These are phyloP conservation scores for Gila orcuttii DNA, from an alignment of 2,113 vertebrate genomes.

Conservation along the genomic window DNA sequence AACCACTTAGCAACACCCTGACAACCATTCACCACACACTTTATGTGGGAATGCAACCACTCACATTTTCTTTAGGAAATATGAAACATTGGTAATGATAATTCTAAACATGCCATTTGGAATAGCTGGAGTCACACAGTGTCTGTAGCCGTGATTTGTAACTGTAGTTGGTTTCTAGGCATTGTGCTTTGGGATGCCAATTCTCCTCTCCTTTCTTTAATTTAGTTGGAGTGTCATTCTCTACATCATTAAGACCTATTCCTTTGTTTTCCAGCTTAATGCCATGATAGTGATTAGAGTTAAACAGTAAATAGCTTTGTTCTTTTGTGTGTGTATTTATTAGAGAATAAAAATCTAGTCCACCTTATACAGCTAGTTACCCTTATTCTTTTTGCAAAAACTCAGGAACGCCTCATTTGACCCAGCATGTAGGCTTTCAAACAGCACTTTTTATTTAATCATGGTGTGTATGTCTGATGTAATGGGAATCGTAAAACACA, in stretches of 20 bases:
- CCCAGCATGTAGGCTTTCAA: neutral
- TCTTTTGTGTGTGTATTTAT: neutral
- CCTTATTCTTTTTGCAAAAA: neutral
- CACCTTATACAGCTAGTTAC: neutral
- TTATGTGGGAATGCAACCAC: neutral
- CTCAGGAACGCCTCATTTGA: neutral
- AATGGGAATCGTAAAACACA: constrained; percentile 5
- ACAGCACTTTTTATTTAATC: neutral
- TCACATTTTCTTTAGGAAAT: neutral
- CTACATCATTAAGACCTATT: neutral
- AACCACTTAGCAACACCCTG: too few species aligned
- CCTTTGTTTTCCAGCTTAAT: neutral
- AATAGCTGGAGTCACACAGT: neutral
- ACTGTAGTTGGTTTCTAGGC: neutral
- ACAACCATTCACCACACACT: too few species aligned
- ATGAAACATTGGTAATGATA: neutral
- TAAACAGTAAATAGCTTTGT: neutral
- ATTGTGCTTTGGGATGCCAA: neutral
- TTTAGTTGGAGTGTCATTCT: neutral
- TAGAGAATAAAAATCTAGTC: neutral
- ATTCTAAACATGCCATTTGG: neutral
- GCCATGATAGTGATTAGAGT: neutral
- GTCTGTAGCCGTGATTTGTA: neutral
- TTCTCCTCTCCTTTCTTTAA: neutral
- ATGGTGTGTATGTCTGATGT: neutral